Conservation (phyloP, 2,113 vertebrate genomes). For the Glareola pratincola region DNA sequence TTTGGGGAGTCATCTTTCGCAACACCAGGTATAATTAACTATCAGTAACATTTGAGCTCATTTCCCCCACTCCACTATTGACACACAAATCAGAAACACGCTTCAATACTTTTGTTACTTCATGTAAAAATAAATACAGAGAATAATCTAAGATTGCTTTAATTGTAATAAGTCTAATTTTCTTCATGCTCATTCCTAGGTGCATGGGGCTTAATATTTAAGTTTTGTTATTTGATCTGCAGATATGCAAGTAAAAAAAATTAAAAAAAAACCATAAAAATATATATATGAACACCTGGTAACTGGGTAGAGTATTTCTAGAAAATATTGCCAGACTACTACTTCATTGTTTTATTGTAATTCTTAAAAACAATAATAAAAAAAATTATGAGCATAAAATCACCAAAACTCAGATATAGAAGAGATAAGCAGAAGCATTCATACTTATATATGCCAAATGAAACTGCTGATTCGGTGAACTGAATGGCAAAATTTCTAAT, state of each 20-base stretch:
- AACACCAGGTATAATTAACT: background rate
- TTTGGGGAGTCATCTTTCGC: background rate
- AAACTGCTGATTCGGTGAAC: background rate
- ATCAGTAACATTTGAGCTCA: background rate
- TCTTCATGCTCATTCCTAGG: background rate
- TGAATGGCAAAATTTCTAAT: background rate
- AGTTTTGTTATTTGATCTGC: background rate
- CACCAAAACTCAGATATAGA: background rate
- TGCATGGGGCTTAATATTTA: background rate
- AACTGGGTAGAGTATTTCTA: background rate
- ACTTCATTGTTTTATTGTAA: background rate
- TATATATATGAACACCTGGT: background rate
- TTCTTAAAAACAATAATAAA: background rate
- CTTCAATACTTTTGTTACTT: background rate
- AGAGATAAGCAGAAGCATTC: background rate
- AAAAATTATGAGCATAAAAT: background rate
- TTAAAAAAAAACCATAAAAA: background rate
- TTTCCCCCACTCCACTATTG: background rate
- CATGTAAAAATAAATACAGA: background rate
- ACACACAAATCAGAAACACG: background rate
- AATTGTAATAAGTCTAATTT: background rate
- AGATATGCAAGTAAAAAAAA: background rate
- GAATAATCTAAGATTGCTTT: background rate
- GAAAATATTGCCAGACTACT: background rate
- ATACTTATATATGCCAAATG: background rate